A percentile compares a stretch with the other conserved stretches of the same genome.
phyloP scores from a whole-genome alignment of 2,113 vertebrate genomes.

The Pollimyrus isidori region DNA sequence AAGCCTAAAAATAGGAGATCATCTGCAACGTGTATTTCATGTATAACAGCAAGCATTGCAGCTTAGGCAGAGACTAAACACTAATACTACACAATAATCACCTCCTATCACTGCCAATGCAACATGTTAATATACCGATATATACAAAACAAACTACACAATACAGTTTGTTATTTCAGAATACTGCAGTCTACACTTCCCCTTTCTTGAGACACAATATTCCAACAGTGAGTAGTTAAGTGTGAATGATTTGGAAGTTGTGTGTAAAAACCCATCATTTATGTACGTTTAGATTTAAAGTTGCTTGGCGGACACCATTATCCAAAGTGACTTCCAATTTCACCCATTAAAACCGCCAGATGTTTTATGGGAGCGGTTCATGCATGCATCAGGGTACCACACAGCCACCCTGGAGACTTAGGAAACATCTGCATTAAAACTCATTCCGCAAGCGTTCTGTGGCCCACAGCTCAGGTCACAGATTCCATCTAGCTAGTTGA shows the following conservation, averaged over 20 bases:
- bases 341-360: background rate
- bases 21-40: conserved; percentile 12
- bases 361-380: background rate
- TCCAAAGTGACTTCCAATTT: background rate
- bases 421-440: background rate
- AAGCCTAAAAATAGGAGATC: conserved; percentile 20
- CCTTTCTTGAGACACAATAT: background rate
- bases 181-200: background rate
- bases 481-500: background rate
- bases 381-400: background rate
- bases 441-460: background rate
- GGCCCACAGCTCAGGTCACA: background rate
- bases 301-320: background rate
- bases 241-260: too few relatives aligned
- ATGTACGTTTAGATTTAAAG: background rate
- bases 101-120: background rate
- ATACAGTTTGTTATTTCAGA: background rate
- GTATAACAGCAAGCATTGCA: background rate
- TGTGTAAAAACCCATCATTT: background rate
- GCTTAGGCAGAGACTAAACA: background rate
- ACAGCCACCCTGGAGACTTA: background rate
- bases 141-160: background rate
- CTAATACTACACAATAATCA: background rate
- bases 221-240: background rate
- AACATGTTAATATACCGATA: background rate